A percentile compares a stretch with the other conserved stretches of the same genome.
phyloP scores from a whole-genome alignment of 2,113 vertebrate genomes.

The Amphiprion percula region DNA sequence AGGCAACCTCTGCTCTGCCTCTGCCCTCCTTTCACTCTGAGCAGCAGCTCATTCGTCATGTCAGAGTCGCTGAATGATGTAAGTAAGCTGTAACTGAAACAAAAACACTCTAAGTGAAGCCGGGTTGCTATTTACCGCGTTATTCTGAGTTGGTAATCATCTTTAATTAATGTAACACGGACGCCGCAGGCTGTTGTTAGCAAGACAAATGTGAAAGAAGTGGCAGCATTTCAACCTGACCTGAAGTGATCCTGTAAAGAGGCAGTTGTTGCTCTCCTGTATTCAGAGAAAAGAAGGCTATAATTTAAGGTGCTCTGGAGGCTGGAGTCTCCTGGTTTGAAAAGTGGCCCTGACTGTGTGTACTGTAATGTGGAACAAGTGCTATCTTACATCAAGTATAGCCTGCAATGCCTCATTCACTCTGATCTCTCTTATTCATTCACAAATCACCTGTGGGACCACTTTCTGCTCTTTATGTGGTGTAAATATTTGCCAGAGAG shows the following conservation, averaged over 20 bases:
- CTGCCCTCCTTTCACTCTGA: conserved; percentile 50
- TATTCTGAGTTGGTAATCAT: background rate
- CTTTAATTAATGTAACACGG: background rate
- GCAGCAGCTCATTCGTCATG: conserved; percentile 23
- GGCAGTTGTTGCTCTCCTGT: background rate
- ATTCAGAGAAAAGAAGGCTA: background rate
- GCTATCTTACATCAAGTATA: no score
- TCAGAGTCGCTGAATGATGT: conserved; percentile 45
- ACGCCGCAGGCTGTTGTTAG: background rate
- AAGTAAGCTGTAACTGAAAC: conserved; percentile 40
- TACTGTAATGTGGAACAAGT: no score
- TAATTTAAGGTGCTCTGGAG: background rate
- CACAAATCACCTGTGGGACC: no score
- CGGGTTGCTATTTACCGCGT: background rate
- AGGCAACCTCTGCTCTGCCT: conserved; percentile 74
- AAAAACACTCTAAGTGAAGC: background rate
- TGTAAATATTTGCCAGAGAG: no score
- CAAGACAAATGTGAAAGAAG: background rate
- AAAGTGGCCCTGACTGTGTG: no score
- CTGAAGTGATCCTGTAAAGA: no score
- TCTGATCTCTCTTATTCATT: no score
- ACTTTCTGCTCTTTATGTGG: no score
- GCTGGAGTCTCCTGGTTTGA: background rate
- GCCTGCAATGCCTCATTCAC: no score
- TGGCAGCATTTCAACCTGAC: background rate